These are phyloP conservation scores for Heliconius sara DNA, from an alignment of 2,888 invertebrate genomes.

Conservation along the genomic window DNA sequence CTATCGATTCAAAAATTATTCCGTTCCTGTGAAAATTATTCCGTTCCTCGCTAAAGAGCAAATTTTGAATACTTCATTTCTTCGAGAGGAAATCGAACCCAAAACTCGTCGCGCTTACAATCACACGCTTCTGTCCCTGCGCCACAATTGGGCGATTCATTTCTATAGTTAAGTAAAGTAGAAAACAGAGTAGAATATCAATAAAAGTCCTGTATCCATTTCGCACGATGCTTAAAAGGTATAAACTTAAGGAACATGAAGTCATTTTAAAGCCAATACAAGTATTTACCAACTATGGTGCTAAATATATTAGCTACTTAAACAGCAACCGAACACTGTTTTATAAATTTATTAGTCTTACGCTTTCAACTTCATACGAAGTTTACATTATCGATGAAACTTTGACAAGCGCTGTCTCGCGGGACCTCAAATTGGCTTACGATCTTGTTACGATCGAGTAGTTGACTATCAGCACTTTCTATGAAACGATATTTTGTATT, in stretches of 20 bases:
- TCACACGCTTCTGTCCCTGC: not conserved
- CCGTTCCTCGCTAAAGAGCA: too few relatives aligned
- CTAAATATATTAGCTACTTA: slow-evolving; percentile 22
- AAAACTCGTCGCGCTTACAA: too few relatives aligned
- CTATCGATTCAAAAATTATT: too few relatives aligned
- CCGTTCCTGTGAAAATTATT: too few relatives aligned
- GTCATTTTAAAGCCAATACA: slow-evolving; percentile 5
- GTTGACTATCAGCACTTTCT: slow-evolving; percentile 32
- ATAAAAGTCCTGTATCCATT: not conserved
- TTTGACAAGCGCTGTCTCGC: slow-evolving; percentile 54
- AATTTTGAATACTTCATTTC: too few relatives aligned
- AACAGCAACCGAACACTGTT: slow-evolving; percentile 22
- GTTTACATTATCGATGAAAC: slow-evolving; percentile 39
- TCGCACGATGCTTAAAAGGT: not conserved
- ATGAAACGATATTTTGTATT: slow-evolving; percentile 8
- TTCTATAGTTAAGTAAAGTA: not conserved
- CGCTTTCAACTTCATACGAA: slow-evolving; percentile 18
- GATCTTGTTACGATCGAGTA: slow-evolving; percentile 35
- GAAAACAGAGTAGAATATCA: not conserved
- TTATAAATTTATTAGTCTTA: slow-evolving; percentile 25
- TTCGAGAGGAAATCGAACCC: too few relatives aligned
- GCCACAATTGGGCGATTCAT: not conserved
- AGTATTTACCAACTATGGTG: not conserved
- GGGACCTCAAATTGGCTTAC: slow-evolving; percentile 47
- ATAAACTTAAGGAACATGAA: not conserved